Evolutionary conservation across 2,888 invertebrate genomes (phyloP).

Genomic region (Tenthredo livida): DNA sequence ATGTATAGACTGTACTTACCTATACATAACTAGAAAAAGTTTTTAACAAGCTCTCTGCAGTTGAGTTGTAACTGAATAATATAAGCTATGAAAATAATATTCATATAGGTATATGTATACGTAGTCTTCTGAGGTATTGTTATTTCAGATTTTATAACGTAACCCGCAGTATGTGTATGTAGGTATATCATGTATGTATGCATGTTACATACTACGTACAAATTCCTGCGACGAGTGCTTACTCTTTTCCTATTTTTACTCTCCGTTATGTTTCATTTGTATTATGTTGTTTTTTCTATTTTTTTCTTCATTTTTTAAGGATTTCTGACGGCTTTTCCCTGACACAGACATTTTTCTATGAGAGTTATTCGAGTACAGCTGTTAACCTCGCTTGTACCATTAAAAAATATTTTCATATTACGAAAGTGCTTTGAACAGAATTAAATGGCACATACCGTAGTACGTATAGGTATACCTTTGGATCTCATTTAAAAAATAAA

Average conservation of each 20-base stretch:
- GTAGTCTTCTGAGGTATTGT: constrained; percentile 27
- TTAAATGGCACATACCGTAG: not conserved
- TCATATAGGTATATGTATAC: not conserved
- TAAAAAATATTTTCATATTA: constrained; percentile 10
- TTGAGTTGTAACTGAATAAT: not conserved
- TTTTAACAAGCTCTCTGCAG: constrained; percentile 26
- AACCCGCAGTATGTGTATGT: not conserved
- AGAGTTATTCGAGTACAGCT: not conserved
- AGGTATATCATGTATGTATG: too few species aligned
- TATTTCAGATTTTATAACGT: not conserved
- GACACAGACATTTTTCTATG: constrained; percentile 1
- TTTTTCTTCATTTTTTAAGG: not conserved
- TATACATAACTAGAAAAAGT: not conserved
- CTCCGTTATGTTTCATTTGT: not conserved
- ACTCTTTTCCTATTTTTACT: not conserved
- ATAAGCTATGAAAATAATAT: constrained; percentile 23
- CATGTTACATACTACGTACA: not conserved
- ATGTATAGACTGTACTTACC: not conserved
- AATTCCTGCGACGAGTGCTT: not conserved
- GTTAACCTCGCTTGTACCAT: not conserved
- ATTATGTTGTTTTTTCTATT: not conserved
- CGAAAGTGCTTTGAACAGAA: constrained; percentile 11
- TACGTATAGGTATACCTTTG: not conserved
- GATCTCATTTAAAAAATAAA: not conserved
- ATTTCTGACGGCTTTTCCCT: not conserved